Percentiles rank a stretch among this genome's conserved stretches.
These are phyloP conservation scores for Chelidonichthys spinosus DNA, from an alignment of 2,797 vertebrate genomes.

Conservation along the genomic window DNA sequence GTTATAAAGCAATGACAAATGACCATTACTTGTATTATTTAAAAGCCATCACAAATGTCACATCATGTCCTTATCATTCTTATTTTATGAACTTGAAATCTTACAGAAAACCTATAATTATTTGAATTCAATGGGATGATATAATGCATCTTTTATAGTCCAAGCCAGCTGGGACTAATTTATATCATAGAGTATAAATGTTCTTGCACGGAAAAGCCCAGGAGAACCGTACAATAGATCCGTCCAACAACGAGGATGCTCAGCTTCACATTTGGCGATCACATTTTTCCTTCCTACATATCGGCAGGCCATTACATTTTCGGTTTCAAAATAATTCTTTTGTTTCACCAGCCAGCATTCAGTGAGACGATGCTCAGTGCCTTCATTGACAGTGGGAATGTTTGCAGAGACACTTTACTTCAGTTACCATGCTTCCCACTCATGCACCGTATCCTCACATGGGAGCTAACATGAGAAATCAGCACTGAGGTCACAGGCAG, in stretches of 20 bases:
- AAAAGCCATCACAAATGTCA: neutral
- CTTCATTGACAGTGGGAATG: conserved; percentile 16
- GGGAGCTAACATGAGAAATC: conserved; percentile 23
- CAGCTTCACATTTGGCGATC: conserved; percentile 8
- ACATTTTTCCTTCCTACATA: too few relatives aligned
- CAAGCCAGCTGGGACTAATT: neutral
- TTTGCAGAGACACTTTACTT: conserved; percentile 4
- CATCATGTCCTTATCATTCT: neutral
- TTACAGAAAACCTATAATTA: neutral
- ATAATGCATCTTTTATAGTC: neutral
- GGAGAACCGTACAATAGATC: neutral
- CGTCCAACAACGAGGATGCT: neutral
- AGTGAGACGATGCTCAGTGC: neutral
- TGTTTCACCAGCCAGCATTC: neutral
- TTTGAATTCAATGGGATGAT: neutral
- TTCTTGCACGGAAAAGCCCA: neutral
- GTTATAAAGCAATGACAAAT: neutral
- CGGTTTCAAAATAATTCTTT: neutral
- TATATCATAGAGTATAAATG: neutral
- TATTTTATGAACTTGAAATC: neutral
- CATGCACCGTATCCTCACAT: conserved; percentile 33
- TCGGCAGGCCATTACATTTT: neutral
- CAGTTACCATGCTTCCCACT: conserved; percentile 39
- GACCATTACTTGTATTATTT: neutral
- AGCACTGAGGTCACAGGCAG: conserved; percentile 33